phyloP scores from a whole-genome alignment of 37 sponge, comb jelly and placozoan genomes.

The Petrosia ficiformis region DNA sequence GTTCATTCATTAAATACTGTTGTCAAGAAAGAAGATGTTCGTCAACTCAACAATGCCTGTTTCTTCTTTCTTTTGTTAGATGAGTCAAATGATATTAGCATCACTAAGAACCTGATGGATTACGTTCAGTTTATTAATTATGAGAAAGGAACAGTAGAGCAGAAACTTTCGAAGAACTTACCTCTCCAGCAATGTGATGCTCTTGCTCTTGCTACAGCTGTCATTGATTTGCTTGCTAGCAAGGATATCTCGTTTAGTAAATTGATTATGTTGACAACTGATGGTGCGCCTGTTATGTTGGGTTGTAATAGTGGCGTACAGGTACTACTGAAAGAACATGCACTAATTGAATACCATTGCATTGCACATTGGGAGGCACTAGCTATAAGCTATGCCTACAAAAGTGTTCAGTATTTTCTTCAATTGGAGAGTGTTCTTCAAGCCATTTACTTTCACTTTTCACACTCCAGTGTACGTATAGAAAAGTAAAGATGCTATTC shows the following conservation, averaged over 20 bases:
- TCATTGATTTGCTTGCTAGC: neutral
- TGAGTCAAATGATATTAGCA: slow-evolving; percentile 8
- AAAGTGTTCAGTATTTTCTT: neutral
- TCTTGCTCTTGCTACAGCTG: neutral
- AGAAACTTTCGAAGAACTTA: slow-evolving; percentile 2
- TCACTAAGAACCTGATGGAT: neutral
- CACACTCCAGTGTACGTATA: slow-evolving; percentile 9
- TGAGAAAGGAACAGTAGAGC: neutral
- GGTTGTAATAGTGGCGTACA: slow-evolving; percentile 15
- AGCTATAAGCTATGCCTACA: slow-evolving; percentile 6
- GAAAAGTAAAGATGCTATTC: neutral
- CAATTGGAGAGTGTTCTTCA: neutral
- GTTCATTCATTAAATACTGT: slow-evolving; percentile 5
- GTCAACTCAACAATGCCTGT: neutral
- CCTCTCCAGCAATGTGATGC: slow-evolving; percentile 4
- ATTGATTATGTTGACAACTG: neutral
- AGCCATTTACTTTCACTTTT: slow-evolving; percentile 1
- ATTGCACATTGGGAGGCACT: slow-evolving; percentile 17
- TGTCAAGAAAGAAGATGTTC: neutral
- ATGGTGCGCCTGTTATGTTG: slow-evolving; percentile 11
- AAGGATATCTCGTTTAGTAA: neutral
- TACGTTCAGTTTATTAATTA: neutral
- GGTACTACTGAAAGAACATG: neutral
- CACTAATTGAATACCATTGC: slow-evolving; percentile 17
- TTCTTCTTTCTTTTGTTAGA: slow-evolving; percentile 4